Evolutionary conservation across 2,797 vertebrate species (phyloP).

Genomic region (Argentina silus): DNA sequence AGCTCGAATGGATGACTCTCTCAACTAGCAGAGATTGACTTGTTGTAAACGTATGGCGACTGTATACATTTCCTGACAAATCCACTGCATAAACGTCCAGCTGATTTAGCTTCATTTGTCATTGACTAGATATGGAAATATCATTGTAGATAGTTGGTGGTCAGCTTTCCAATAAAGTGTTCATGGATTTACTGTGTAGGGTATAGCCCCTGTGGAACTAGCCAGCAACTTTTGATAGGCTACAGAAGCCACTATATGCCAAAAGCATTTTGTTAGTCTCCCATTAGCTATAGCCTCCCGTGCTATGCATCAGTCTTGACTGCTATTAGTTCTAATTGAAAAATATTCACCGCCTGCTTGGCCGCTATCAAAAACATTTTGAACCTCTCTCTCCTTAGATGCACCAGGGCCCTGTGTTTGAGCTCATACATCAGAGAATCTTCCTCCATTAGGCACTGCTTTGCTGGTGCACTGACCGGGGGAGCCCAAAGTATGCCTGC

Average conservation of each 20-base stretch:
- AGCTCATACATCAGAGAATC: conserved; percentile 24
- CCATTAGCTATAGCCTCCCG: conserved; percentile 23
- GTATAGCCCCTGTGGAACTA: neutral
- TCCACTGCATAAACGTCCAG: no score
- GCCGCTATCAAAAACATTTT: conserved; percentile 15
- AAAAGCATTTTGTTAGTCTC: neutral
- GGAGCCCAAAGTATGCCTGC: conserved; percentile 19
- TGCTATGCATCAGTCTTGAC: conserved; percentile 18
- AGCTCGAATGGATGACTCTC: no score
- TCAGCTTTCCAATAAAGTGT: no score
- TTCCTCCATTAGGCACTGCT: conserved; percentile 20
- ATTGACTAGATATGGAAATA: no score
- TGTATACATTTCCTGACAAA: no score
- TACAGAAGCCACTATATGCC: no score
- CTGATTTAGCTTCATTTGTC: no score
- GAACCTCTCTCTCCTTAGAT: conserved; percentile 17
- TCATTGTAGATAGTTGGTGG: no score
- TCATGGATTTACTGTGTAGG: neutral
- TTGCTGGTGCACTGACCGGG: neutral
- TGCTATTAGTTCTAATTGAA: conserved; percentile 33
- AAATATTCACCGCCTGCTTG: conserved; percentile 23
- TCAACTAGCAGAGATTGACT: neutral
- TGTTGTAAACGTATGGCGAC: neutral
- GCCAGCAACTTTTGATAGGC: neutral
- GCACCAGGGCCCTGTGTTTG: conserved; percentile 9